Evolutionary conservation across 2,797 vertebrate species (phyloP).

Genomic region (Manis javanica): DNA sequence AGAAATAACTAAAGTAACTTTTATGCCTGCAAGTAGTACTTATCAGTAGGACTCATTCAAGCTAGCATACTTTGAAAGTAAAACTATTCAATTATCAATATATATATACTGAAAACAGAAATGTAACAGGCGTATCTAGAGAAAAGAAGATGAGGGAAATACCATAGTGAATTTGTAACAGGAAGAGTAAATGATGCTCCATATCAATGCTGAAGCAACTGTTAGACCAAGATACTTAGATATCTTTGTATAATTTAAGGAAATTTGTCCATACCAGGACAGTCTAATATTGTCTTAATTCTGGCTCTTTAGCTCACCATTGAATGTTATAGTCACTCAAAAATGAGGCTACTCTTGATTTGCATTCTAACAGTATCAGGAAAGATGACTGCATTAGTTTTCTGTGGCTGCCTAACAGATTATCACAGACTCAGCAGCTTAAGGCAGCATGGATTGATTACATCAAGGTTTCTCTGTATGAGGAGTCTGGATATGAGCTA

Average conservation of each 20-base stretch:
- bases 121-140: neutral
- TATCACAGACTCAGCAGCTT: neutral
- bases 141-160: neutral
- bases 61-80: neutral
- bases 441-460: neutral
- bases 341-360: neutral
- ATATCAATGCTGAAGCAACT: neutral
- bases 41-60: neutral
- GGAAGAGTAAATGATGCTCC: neutral
- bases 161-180: neutral
- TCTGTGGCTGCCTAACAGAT: neutral
- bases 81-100: constrained; percentile 2
- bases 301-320: neutral
- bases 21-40: neutral
- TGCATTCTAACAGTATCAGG: neutral
- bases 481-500: neutral
- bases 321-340: neutral
- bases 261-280: neutral
- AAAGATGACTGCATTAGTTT: neutral
- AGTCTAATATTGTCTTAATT: neutral
- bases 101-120: neutral
- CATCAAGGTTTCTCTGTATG: neutral
- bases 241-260: neutral
- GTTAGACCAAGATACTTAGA: neutral
- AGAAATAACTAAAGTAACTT: neutral